Base-by-base conservation (phyloP, 37 sponge, comb jelly and placozoan genomes). In the Corticium candelabrum region DNA sequence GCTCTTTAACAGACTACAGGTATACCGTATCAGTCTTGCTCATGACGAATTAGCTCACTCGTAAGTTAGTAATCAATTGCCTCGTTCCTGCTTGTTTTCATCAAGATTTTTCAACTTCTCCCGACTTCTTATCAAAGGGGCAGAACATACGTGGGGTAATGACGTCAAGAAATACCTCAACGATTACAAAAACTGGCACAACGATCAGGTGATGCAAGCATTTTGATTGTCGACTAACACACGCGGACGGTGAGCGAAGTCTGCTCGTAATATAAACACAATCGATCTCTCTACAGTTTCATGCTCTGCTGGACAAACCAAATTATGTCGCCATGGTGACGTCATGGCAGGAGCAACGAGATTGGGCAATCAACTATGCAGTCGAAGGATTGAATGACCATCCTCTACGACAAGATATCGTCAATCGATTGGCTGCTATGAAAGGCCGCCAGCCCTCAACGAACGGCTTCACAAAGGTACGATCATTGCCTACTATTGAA, bases 101-200 rank as follows among this genome's bases (percentile, higher is more conserved):
- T 50, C 50, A 0, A 41, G 81, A 36, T 78, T 89, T 39, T 70
- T 76, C 50, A 79, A 76, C 40, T 89, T 89, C 75, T 85, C 89
- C 34, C 69, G 38, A 39, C 36, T 85, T 32, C 68, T 89, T 1
- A 40, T 85, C 2, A 89, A 89, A 68, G 83, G 68, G 79, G 86
- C 83, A 4, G 90, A 89, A 71, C 90, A 89, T 39, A 89, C 90
- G 2, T 89, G 90, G 90, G 90, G 90, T 41, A 83, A 83, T 30
- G 90, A 89, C 35, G 69, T 86, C 29, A 86, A 86, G 76, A 85
- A 7, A 32, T 84, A 43, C 39, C 80, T 88, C 7, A 36, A 88
- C 77, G 89, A 88, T 70, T 74, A 33, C 35, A 81, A 74, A 32
- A 68, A 82, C 74, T 88, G 89, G 89, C 50, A 38, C 39, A 88